A percentile compares a stretch with the other conserved stretches of the same genome.
These are phyloP conservation scores for Apomyelois bistriatella DNA, from an alignment of 2,888 invertebrate species.

Conservation along the genomic window DNA sequence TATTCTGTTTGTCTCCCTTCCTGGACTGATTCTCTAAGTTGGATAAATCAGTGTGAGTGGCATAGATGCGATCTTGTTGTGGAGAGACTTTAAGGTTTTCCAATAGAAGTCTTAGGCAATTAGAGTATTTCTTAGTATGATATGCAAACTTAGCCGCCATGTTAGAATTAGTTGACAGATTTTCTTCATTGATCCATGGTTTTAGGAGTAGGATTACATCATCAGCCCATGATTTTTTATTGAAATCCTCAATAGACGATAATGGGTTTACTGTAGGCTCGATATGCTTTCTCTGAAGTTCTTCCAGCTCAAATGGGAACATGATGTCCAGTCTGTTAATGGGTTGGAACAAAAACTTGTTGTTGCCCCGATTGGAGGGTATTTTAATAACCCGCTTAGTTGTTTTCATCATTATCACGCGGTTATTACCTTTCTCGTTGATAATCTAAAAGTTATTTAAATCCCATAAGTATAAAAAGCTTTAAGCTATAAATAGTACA, in stretches of 20 bases:
- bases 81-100: conserved; percentile 45
- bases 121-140: conserved; percentile 51
- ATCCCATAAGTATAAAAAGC: neutral
- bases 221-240: conserved; percentile 63
- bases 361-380: conserved; percentile 65
- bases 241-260: conserved; percentile 50
- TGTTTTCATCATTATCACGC: conserved; percentile 85
- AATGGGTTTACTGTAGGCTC: conserved; percentile 54
- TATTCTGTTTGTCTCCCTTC: conserved; percentile 50
- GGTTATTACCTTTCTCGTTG: conserved; percentile 76
- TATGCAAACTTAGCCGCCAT: conserved; percentile 67
- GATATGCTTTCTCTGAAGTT: conserved; percentile 47
- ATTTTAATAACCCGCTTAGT: conserved; percentile 86
- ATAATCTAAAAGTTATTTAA: conserved; percentile 63
- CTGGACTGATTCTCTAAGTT: conserved; percentile 22
- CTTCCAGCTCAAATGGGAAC: conserved; percentile 61
- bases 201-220: conserved; percentile 54
- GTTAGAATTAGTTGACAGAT: conserved; percentile 48
- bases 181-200: conserved; percentile 57
- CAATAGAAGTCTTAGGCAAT: conserved; percentile 53
- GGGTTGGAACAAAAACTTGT: conserved; percentile 62
- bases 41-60: conserved; percentile 42
- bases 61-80: conserved; percentile 38
- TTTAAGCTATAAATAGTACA: no score
- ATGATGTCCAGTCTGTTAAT: conserved; percentile 63